Evolutionary conservation across 2,888 invertebrate genomes (phyloP).

Genomic region (Seira sanloemensis): DNA sequence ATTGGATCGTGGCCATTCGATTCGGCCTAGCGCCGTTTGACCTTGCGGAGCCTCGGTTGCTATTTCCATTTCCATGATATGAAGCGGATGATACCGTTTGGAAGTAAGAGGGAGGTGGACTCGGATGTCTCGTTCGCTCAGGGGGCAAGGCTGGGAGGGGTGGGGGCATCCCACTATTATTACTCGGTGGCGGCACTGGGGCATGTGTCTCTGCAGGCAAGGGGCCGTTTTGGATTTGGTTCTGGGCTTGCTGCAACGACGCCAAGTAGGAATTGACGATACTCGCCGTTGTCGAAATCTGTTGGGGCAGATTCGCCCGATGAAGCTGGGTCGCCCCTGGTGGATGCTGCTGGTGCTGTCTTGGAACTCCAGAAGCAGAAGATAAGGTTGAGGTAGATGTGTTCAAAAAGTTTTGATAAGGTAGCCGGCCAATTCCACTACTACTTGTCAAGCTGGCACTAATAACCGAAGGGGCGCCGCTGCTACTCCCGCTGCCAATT

Average conservation of each 20-base stretch:
- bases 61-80: constrained; percentile 28
- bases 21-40: background rate
- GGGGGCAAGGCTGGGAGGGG: constrained; percentile 2
- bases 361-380: background rate
- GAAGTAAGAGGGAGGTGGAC: constrained; percentile 48
- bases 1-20: constrained; percentile 39
- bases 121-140: constrained; percentile 38
- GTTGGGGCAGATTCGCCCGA: constrained; percentile 43
- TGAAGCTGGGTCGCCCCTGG: constrained; percentile 22
- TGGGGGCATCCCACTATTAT: no score
- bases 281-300: constrained; percentile 37
- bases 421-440: background rate
- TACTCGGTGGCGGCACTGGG: background rate
- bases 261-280: constrained; percentile 49
- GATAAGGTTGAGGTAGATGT: constrained; percentile 45
- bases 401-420: constrained; percentile 43
- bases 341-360: background rate
- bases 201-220: background rate
- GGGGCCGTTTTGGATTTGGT: background rate
- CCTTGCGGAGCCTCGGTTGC: background rate
- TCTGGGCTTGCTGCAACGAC: constrained; percentile 28
- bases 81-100: constrained; percentile 36
- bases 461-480: constrained; percentile 23
- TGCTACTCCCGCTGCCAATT: background rate
- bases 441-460: constrained; percentile 10